A percentile compares a stretch with the other conserved stretches of the same genome.
Evolutionary conservation across 2,113 vertebrate species (phyloP).

Genomic region (Dicentrarchus labrax): DNA sequence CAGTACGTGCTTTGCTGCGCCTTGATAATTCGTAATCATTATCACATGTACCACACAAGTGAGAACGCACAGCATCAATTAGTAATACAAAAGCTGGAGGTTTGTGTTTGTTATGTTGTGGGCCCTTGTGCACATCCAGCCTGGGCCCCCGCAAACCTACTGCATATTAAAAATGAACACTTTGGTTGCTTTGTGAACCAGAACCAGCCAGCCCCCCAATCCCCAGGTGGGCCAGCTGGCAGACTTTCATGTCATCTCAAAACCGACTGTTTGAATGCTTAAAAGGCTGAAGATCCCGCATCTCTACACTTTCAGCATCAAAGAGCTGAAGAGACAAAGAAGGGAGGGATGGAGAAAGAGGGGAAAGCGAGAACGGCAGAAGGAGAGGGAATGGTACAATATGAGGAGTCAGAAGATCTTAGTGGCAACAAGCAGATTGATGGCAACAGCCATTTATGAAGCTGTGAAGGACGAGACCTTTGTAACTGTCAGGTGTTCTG

Average conservation of each 20-base stretch:
- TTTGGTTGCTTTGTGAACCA: slow-evolving; percentile 28
- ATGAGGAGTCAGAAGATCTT: slow-evolving; percentile 23
- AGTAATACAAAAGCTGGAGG: slow-evolving; percentile 9
- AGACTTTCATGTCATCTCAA: slow-evolving; percentile 51
- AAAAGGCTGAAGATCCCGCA: slow-evolving; percentile 57
- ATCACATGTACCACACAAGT: neutral
- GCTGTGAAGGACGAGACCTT: slow-evolving; percentile 21
- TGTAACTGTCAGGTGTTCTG: neutral
- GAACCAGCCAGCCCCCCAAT: slow-evolving; percentile 19
- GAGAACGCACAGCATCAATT: slow-evolving; percentile 15
- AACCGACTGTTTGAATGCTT: slow-evolving; percentile 60
- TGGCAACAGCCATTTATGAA: neutral
- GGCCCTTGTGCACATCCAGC: neutral
- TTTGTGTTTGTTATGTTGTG: slow-evolving; percentile 7
- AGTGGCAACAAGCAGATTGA: slow-evolving; percentile 15
- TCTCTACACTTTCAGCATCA: slow-evolving; percentile 57
- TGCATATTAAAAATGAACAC: slow-evolving; percentile 44
- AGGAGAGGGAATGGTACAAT: slow-evolving; percentile 3
- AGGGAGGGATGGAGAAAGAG: slow-evolving; percentile 10
- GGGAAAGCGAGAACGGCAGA: neutral
- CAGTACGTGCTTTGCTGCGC: neutral
- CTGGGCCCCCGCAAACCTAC: neutral
- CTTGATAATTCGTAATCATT: neutral
- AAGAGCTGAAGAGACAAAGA: slow-evolving; percentile 58
- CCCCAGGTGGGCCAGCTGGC: slow-evolving; percentile 22